These are phyloP conservation scores for Drosophila macrospina DNA, from an alignment of 2,888 invertebrate genomes.

Conservation along the genomic window DNA sequence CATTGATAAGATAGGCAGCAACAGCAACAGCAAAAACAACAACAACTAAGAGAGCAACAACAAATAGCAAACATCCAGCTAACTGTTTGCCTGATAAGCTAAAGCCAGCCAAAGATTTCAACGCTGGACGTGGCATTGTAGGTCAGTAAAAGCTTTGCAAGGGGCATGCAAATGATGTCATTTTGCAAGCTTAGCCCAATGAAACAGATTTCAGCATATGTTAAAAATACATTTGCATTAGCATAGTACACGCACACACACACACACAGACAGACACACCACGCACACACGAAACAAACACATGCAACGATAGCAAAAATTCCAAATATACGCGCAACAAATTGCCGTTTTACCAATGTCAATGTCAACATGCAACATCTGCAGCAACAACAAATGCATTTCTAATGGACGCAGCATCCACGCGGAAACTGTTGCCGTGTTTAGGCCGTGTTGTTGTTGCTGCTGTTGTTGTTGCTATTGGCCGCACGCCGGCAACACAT, in stretches of 20 bases:
- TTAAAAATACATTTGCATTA: conserved; percentile 71
- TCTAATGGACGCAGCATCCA: conserved; percentile 78
- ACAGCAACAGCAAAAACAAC: conserved; percentile 24
- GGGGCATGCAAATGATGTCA: conserved; percentile 63
- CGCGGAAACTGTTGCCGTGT: conserved; percentile 73
- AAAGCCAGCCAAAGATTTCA: conserved; percentile 21
- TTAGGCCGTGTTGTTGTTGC: conserved; percentile 51
- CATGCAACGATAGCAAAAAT: conserved; percentile 23
- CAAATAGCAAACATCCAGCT: conserved; percentile 28
- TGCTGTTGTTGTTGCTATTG: conserved; percentile 35
- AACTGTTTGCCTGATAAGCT: conserved; percentile 38
- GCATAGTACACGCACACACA: conserved; percentile 23
- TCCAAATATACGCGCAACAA: conserved; percentile 72
- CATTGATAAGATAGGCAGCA: conserved; percentile 63
- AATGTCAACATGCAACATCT: conserved; percentile 74
- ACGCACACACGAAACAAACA: conserved; percentile 17
- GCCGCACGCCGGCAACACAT: conserved; percentile 60
- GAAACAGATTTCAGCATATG: conserved; percentile 65
- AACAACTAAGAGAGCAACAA: conserved; percentile 18
- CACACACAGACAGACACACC: neutral
- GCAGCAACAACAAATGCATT: conserved; percentile 66
- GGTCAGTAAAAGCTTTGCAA: conserved; percentile 51
- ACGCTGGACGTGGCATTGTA: conserved; percentile 55
- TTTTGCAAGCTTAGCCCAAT: conserved; percentile 66
- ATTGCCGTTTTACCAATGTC: conserved; percentile 77